Conservation (phyloP, 1,140 invertebrate species). For the Hydropsyche tenuis region DNA sequence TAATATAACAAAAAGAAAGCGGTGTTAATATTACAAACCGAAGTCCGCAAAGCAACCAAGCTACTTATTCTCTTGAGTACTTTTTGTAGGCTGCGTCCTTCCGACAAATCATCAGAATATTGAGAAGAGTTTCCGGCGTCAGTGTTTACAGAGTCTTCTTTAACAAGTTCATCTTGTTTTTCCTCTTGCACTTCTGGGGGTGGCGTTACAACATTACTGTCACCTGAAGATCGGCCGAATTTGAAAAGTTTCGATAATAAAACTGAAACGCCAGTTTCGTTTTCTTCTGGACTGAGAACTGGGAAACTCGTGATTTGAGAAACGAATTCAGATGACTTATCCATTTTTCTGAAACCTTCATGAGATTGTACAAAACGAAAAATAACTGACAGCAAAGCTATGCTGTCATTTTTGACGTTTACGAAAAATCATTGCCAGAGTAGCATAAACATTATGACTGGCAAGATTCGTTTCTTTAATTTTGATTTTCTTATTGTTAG, state of each 20-base stretch:
- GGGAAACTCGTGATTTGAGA: conserved; percentile 60
- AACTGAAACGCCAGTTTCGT: conserved; percentile 59
- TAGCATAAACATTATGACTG: too few relatives aligned
- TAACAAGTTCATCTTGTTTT: not conserved
- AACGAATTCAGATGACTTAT: conserved; percentile 41
- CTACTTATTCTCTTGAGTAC: conserved; percentile 81
- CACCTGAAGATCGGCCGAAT: conserved; percentile 57
- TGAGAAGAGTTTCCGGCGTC: conserved; percentile 12
- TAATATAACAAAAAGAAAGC: conserved; percentile 24
- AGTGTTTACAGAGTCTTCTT: conserved; percentile 17
- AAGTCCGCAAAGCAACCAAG: conserved; percentile 75
- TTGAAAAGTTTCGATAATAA: conserved; percentile 62
- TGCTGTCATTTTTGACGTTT: too few relatives aligned
- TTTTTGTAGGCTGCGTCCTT: conserved; percentile 79
- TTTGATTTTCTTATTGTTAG: too few relatives aligned
- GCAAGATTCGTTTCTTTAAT: too few relatives aligned
- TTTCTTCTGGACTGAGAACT: conserved; percentile 57
- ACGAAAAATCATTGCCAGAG: too few relatives aligned
- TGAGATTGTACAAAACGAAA: not conserved
- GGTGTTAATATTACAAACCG: conserved; percentile 64
- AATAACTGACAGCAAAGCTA: not conserved
- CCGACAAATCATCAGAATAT: conserved; percentile 55
- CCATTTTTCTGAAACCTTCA: conserved; percentile 29
- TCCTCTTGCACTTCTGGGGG: not conserved
- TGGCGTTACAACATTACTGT: conserved; percentile 45